Evolutionary conservation across 1,140 invertebrate genomes (phyloP).

Genomic region (Homarus americanus): DNA sequence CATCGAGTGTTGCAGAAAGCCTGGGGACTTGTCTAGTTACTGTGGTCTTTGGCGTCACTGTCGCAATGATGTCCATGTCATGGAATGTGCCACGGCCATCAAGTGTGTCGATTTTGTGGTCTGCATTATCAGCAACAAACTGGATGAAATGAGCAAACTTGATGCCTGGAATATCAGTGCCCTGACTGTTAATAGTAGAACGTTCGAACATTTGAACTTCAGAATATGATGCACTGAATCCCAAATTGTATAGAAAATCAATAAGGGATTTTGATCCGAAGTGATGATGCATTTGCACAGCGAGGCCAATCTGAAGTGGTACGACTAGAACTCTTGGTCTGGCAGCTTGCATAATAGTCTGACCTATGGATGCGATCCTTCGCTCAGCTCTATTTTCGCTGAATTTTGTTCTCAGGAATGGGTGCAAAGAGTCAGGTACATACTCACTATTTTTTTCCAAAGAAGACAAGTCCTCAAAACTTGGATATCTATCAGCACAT

Average conservation of each 20-base stretch:
- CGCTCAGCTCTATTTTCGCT: not conserved
- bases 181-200: too few relatives aligned
- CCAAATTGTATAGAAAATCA: not conserved
- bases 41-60: not conserved
- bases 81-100: not conserved
- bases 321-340: not conserved
- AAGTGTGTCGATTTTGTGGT: too few relatives aligned
- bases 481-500: too few relatives aligned
- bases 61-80: not conserved
- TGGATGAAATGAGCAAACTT: too few relatives aligned
- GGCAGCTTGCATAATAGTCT: slow-evolving; percentile 20
- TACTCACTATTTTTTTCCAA: not conserved
- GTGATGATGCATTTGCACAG: not conserved
- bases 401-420: not conserved
- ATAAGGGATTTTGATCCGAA: slow-evolving; percentile 23
- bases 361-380: slow-evolving; percentile 11
- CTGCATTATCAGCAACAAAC: too few relatives aligned
- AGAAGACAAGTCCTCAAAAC: not conserved
- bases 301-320: slow-evolving; percentile 20
- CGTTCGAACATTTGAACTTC: too few relatives aligned
- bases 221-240: too few relatives aligned
- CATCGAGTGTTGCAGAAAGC: not conserved
- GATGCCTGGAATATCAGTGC: too few relatives aligned
- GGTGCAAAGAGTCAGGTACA: slow-evolving; percentile 20
- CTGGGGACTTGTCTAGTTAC: not conserved